A percentile compares a stretch with the other conserved stretches of the same genome.
Conservation (phyloP, 2,888 invertebrate genomes). For the Orchestes rusci region DNA sequence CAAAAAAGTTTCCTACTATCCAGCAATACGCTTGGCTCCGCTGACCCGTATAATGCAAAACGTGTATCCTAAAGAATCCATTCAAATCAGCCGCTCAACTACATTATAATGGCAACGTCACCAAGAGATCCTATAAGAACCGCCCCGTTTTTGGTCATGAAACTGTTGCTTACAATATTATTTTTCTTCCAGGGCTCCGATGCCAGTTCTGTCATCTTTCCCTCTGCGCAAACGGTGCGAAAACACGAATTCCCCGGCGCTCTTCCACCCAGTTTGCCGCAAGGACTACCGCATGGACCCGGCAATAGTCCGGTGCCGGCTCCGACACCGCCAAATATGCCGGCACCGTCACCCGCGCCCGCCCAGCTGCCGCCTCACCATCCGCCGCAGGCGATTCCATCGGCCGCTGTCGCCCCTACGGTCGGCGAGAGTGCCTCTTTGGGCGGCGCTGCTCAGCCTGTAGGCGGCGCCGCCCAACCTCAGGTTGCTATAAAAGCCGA, state of each 20-base stretch:
- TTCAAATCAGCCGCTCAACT: too few species aligned
- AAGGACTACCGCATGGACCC: constrained; percentile 51
- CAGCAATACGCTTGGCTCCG: too few species aligned
- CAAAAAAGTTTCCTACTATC: too few species aligned
- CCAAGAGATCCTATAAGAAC: too few species aligned
- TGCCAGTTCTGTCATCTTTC: constrained; percentile 55
- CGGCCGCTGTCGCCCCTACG: constrained; percentile 31
- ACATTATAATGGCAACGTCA: too few species aligned
- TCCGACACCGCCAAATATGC: constrained; percentile 56
- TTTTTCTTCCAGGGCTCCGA: constrained; percentile 59
- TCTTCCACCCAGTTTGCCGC: constrained; percentile 49
- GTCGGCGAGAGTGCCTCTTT: constrained; percentile 25
- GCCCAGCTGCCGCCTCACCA: constrained; percentile 54
- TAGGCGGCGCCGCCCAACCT: constrained; percentile 28
- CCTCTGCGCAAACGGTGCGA: constrained; percentile 55
- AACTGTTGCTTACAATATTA: too few species aligned
- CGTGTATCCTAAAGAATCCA: too few species aligned
- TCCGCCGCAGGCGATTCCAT: constrained; percentile 35
- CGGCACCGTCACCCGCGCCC: constrained; percentile 64
- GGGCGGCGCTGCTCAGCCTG: constrained; percentile 21
- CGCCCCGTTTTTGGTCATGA: too few species aligned
- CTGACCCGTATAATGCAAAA: too few species aligned
- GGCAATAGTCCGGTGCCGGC: constrained; percentile 59
- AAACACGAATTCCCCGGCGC: constrained; percentile 58
- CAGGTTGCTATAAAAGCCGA: constrained; percentile 24